Base-by-base conservation (phyloP, 2,888 invertebrate genomes). In the Mycalesis mineus region DNA sequence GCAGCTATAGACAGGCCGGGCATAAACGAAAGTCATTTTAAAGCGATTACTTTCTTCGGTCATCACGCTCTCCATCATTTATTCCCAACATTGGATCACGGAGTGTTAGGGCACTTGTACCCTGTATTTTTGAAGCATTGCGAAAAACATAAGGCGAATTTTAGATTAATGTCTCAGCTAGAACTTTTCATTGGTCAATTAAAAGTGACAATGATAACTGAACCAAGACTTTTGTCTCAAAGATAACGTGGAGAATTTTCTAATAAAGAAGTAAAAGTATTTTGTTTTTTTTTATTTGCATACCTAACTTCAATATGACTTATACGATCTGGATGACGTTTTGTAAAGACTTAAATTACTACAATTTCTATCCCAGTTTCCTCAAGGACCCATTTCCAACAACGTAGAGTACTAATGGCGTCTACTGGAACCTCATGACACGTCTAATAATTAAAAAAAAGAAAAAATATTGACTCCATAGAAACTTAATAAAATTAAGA, bases 11-110 rank as follows among this genome's bases (percentile, higher is more conserved):
- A 95, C 72, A 91, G 95, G 33, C 86, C 86, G 2, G 93, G 94
- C 58, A 88, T 95, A 31, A 93, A 92, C 49, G 91, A 91, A 6
- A 92, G 90, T 9, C 84, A 91, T 31, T 93, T 95, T 71, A 80
- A 92, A 57, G 92, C 92, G 4, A 77, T 95, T 68, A 93, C 94
- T 0, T 92, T 93, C 70, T 96, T 95, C 67, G 96, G 96, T 0
- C 93, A 95, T 57, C 96, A 96, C 71, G 87, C 91, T 0, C 83
- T 96, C 6, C 96, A 96, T 74, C 96, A 96, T 79, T 81, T 96
- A 17, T 93, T 96, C 68, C 96, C 96, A 0, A 94, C 95, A 0
- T 70, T 96, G 5, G 96, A 96, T 74, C 96, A 96, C 70, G 92
- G 91, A 0, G 82, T 93, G 22, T 78, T 96, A 28, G 90, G 91